Percentiles rank a stretch among this genome's conserved stretches.
These are phyloP conservation scores for Drosophila ogumai DNA, from an alignment of 1,140 invertebrate genomes.

Conservation along the genomic window DNA sequence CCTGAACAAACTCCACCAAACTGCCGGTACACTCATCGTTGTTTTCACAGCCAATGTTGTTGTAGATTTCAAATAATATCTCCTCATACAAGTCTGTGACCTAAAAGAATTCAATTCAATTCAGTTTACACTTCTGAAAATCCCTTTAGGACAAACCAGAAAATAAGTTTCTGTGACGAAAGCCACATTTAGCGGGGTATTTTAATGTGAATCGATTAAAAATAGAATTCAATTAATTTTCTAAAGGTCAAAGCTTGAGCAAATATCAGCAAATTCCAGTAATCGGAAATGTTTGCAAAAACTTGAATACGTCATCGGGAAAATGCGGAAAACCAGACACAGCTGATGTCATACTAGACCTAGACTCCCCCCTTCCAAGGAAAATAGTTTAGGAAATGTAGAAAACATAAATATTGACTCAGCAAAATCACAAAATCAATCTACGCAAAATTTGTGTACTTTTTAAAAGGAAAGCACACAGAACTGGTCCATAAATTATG, in stretches of 20 bases:
- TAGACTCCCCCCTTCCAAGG: background rate
- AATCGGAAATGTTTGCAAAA: slow-evolving; percentile 35
- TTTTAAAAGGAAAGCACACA: background rate
- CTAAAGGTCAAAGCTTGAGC: slow-evolving; percentile 33
- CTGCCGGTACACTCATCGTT: slow-evolving; percentile 89
- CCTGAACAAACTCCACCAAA: slow-evolving; percentile 93
- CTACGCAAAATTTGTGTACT: background rate
- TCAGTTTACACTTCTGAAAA: background rate
- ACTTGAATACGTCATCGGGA: slow-evolving; percentile 18
- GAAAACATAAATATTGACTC: slow-evolving; percentile 18
- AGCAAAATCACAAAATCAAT: background rate
- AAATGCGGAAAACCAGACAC: slow-evolving; percentile 24
- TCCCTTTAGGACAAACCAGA: background rate
- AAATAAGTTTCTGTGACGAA: background rate
- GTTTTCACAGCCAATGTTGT: slow-evolving; percentile 94
- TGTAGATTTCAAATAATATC: slow-evolving; percentile 95
- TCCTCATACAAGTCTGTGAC: slow-evolving; percentile 96
- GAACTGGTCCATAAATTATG: slow-evolving; percentile 13
- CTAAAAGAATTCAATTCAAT: slow-evolving; percentile 84
- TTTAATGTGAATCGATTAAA: slow-evolving; percentile 21
- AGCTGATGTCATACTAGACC: slow-evolving; percentile 34
- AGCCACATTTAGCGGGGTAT: slow-evolving; percentile 11
- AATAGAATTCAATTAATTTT: slow-evolving; percentile 34
- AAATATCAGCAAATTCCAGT: slow-evolving; percentile 40
- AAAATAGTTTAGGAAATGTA: background rate